Evolutionary conservation across 2,888 invertebrate species (phyloP).

Genomic region (Girardia tigrina): DNA sequence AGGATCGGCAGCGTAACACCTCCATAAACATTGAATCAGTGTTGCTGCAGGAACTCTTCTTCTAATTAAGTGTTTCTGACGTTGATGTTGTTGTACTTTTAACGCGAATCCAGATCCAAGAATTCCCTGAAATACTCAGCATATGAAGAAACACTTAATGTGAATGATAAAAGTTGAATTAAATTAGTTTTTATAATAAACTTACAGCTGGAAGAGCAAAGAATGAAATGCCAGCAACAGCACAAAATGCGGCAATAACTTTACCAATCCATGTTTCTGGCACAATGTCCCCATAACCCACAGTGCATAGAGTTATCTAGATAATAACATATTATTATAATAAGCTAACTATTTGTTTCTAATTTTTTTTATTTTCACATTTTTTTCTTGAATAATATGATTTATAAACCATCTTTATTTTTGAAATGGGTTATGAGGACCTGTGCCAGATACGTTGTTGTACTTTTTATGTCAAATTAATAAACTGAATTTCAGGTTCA

Average conservation of each 20-base stretch:
- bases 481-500: too few relatives aligned
- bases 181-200: constrained; percentile 39
- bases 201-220: constrained; percentile 87
- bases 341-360: too few relatives aligned
- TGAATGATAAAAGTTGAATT: too few relatives aligned
- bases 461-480: too few relatives aligned
- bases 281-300: constrained; percentile 76
- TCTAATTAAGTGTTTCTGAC: constrained; percentile 84
- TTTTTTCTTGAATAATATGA: too few relatives aligned
- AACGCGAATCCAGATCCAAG: constrained; percentile 84
- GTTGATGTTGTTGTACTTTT: constrained; percentile 81
- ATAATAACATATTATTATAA: constrained; percentile 1
- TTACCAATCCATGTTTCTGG: constrained; percentile 86
- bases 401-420: neutral
- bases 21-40: constrained; percentile 79
- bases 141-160: too few relatives aligned
- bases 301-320: constrained; percentile 82
- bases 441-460: neutral
- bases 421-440: neutral
- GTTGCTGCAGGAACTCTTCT: constrained; percentile 78
- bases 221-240: constrained; percentile 79
- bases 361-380: too few relatives aligned
- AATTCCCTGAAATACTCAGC: constrained; percentile 60
- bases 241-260: constrained; percentile 81
- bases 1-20: constrained; percentile 84